Evolutionary conservation across 1,140 invertebrate species (phyloP).

Genomic region (Aphelenchoides besseyi): DNA sequence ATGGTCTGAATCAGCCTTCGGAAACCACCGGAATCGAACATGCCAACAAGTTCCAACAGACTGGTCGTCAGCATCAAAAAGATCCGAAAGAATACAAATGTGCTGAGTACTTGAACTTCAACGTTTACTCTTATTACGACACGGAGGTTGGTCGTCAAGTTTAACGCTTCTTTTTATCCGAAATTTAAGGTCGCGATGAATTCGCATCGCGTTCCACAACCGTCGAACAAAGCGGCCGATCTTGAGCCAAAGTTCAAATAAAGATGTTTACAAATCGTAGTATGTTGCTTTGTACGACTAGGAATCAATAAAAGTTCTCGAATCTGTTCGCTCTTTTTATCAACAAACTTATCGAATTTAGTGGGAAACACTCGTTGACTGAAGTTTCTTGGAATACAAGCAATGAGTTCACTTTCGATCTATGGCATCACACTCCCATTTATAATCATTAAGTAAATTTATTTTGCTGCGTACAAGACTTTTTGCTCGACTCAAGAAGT

Average conservation of each 20-base stretch:
- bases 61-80: slow-evolving; percentile 40
- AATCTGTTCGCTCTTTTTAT: slow-evolving; percentile 25
- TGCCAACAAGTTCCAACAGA: slow-evolving; percentile 38
- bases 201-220: slow-evolving; percentile 41
- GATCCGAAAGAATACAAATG: slow-evolving; percentile 50
- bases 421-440: no score
- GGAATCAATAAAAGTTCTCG: slow-evolving; percentile 20
- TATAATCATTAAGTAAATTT: no score
- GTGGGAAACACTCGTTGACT: no score
- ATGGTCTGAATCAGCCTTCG: slow-evolving; percentile 33
- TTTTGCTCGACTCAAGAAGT: no score
- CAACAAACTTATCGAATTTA: no score
- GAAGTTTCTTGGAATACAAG: no score
- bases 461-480: no score
- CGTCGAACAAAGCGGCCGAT: slow-evolving; percentile 49
- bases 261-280: not conserved
- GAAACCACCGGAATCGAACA: slow-evolving; percentile 42
- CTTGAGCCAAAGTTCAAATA: slow-evolving; percentile 38
- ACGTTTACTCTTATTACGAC: slow-evolving; percentile 44
- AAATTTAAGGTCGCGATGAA: no score
- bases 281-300: not conserved
- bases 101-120: slow-evolving; percentile 46
- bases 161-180: slow-evolving; percentile 27
- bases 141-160: slow-evolving; percentile 32
- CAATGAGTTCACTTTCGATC: no score